Percentiles rank a stretch among this genome's conserved stretches.
Evolutionary conservation across 2,113 vertebrate genomes (phyloP).

Genomic region (Spizaetus ornatus): DNA sequence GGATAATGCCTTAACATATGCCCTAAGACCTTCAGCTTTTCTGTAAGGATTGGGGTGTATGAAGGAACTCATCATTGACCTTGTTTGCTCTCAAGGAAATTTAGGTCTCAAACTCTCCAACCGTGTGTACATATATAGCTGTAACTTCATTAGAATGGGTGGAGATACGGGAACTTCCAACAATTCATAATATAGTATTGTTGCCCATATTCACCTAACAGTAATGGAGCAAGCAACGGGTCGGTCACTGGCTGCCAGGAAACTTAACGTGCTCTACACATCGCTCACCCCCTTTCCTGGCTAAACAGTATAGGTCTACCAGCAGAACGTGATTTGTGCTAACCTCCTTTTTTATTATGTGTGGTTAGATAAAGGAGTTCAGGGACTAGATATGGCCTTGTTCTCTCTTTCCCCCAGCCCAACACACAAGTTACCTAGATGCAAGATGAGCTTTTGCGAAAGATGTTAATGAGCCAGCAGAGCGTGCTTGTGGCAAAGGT

Average conservation of each 20-base stretch:
- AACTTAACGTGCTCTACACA: rapidly evolving
- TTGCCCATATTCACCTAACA: background rate
- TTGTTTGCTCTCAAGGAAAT: background rate
- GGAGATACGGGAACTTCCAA: background rate
- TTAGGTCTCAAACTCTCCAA: background rate
- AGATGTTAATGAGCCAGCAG: background rate
- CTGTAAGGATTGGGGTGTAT: background rate
- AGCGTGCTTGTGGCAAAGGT: background rate
- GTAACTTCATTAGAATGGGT: background rate
- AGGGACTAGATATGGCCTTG: background rate
- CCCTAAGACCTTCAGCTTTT: background rate
- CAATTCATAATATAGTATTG: rapidly evolving
- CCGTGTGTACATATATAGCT: background rate
- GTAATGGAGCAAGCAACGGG: background rate
- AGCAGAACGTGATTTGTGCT: background rate
- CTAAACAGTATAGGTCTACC: background rate
- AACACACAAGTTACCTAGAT: background rate
- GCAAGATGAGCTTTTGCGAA: background rate
- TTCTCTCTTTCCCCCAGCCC: background rate
- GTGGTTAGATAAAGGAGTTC: background rate
- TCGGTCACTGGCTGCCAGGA: background rate
- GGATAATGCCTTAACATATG: background rate
- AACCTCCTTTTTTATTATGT: background rate
- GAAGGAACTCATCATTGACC: background rate
- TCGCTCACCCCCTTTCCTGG: too few relatives aligned